Base-by-base conservation (phyloP, 2,113 vertebrate genomes). In the Halichoerus grypus region DNA sequence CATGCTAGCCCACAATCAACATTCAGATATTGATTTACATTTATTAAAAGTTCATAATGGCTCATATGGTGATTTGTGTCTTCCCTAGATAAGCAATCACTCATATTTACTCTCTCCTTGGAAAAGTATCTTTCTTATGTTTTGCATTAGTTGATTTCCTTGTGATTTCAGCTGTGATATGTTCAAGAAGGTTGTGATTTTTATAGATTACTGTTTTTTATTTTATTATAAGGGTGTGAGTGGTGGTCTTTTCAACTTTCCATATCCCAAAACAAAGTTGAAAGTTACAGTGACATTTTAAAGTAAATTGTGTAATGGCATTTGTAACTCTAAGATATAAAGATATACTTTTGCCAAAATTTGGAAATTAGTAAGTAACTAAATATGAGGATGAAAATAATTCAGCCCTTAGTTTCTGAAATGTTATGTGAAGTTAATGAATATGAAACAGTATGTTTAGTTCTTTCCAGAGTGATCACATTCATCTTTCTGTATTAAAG, bases 341-440 rank as follows among this genome's bases (percentile, higher is more conserved):
- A 94, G 28, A 86, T 39, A 53, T 11, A 33, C 1, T 88, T 3
- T 67, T 69, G 39, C 3, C 26, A 93, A 89, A 91, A 81, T 55
- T 88, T 95, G 55, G 39, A 85, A 49, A 88, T 82, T 71, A 26
- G 31, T 51, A 82, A 94, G 14, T 90, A 79, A 86, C 1, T 55
- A 89, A 71, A 85, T 79, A 67, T 86, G 11, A 86, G 31, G 1
- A 72, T 36, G 85, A 95, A 90, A 42, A 79, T 86, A 85, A 74
- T 82, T 89, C 8, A 72, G 5, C 7, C 31, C 83, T 74, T 79
- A 80, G 8, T 88, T 39, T 84, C 63, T 84, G 31, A 53, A 84
- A 72, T 94, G 33, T 63, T 96, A 82, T 65, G 26, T 83, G n/a
- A 80, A 83, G 12, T 39, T 93, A 94, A 57, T 95, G 14, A 84